These are phyloP conservation scores for Aphelenchoides avenae DNA, from an alignment of 1,140 invertebrate species.

Conservation along the genomic window DNA sequence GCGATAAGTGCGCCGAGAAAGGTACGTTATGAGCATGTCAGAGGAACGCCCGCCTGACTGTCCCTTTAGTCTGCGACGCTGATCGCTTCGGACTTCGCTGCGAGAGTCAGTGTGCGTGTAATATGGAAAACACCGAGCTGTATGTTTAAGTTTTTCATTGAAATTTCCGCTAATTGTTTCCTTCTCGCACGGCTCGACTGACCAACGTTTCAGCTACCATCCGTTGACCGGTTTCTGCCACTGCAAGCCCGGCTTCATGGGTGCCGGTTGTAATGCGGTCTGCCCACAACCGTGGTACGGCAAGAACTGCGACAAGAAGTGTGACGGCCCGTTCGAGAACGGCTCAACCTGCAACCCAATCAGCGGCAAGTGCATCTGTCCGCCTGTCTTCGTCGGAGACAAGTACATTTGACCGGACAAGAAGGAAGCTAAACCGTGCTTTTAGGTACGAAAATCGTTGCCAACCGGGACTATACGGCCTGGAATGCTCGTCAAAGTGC, in stretches of 20 bases:
- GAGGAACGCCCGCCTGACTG: neutral
- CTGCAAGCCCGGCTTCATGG: constrained; percentile 70
- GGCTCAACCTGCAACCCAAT: constrained; percentile 69
- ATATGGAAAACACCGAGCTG: constrained; percentile 47
- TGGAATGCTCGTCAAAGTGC: constrained; percentile 61
- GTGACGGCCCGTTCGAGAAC: constrained; percentile 36
- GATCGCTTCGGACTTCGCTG: constrained; percentile 66
- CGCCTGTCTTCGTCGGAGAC: constrained; percentile 61
- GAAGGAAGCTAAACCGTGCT: constrained; percentile 31
- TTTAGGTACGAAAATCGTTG: constrained; percentile 68
- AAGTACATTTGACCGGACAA: neutral
- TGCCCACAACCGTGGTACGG: constrained; percentile 65
- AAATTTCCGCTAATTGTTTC: neutral
- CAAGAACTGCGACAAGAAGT: constrained; percentile 34
- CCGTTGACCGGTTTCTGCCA: constrained; percentile 74
- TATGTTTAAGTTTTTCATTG: constrained; percentile 11
- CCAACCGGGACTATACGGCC: constrained; percentile 59
- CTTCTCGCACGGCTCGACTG: too few species aligned
- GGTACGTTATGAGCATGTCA: too few species aligned
- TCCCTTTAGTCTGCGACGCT: constrained; percentile 55
- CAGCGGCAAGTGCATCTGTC: constrained; percentile 82
- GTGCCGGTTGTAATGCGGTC: constrained; percentile 66
- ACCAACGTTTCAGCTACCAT: constrained; percentile 70
- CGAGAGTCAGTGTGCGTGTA: constrained; percentile 44
- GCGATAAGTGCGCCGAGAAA: constrained; percentile 41